Percentiles rank a stretch among this genome's conserved stretches.
Evolutionary conservation across 2,113 vertebrate species (phyloP).

Genomic region (Oplegnathus fasciatus): DNA sequence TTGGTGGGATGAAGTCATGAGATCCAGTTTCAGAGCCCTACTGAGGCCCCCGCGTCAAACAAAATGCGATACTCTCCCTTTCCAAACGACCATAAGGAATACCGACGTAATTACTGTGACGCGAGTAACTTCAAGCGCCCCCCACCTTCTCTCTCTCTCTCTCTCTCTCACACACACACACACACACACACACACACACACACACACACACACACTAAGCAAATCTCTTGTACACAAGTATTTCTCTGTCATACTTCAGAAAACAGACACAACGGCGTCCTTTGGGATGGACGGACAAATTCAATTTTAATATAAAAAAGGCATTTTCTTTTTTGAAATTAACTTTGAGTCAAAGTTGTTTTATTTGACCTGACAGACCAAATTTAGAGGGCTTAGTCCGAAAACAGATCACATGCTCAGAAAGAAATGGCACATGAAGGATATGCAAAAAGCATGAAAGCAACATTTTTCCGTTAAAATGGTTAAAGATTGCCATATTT

Average conservation of each 20-base stretch:
- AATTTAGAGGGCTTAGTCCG: background rate
- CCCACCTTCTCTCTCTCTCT: too few species aligned
- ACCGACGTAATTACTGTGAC: conserved; percentile 58
- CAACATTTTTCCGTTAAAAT: background rate
- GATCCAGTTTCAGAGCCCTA: conserved; percentile 74
- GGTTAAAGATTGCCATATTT: background rate
- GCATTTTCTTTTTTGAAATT: background rate
- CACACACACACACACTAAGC: background rate
- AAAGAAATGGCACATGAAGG: background rate
- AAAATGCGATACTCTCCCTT: conserved; percentile 65
- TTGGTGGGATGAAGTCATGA: conserved; percentile 69
- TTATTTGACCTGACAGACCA: background rate
- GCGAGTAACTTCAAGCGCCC: conserved; percentile 27
- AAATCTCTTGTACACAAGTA: background rate
- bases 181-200: too few species aligned
- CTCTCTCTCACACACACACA: too few species aligned
- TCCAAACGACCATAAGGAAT: conserved; percentile 64
- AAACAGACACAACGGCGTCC: background rate
- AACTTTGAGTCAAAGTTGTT: fast-evolving
- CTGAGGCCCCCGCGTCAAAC: conserved; percentile 70
- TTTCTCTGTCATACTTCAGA: background rate
- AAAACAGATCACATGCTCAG: background rate
- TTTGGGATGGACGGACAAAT: background rate
- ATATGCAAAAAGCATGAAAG: background rate
- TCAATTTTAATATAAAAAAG: background rate